Percentiles rank a stretch among this genome's conserved stretches.
Evolutionary conservation across 2,888 invertebrate species (phyloP).

Genomic region (Dexiosoma caninum): DNA sequence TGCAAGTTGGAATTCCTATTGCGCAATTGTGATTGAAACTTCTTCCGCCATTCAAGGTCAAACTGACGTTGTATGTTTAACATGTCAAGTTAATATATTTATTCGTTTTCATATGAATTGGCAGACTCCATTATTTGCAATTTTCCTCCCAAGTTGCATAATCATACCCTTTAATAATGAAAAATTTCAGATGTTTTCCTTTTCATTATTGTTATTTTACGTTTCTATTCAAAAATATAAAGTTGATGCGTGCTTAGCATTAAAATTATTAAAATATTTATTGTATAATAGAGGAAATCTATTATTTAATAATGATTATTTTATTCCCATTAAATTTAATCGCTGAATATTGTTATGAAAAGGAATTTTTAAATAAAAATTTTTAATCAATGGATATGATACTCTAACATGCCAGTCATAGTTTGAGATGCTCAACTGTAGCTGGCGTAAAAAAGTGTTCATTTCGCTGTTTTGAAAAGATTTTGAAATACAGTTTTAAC

Average conservation of each 20-base stretch:
- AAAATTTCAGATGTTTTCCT: neutral
- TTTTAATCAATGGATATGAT: too few relatives aligned
- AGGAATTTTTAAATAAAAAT: neutral
- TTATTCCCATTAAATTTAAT: neutral
- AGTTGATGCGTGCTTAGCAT: constrained; percentile 25
- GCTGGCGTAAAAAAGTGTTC: too few relatives aligned
- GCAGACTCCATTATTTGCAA: neutral
- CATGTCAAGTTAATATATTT: neutral
- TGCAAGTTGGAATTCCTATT: neutral
- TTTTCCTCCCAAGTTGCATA: constrained; percentile 3
- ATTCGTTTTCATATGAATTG: neutral
- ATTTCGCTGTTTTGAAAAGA: too few relatives aligned
- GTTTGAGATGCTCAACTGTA: too few relatives aligned
- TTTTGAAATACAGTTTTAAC: too few relatives aligned
- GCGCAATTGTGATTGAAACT: constrained; percentile 24
- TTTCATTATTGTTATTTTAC: neutral
- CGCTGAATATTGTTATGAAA: neutral
- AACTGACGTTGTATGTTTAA: constrained; percentile 7
- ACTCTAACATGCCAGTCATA: too few relatives aligned
- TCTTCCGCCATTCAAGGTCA: constrained; percentile 59
- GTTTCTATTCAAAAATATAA: neutral
- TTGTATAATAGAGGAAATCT: constrained; percentile 28
- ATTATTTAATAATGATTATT: constrained; percentile 22
- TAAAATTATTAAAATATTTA: constrained; percentile 5
- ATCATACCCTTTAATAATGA: neutral